Conservation (phyloP, 2,113 vertebrate species). For the Bolborhynchus lineola region DNA sequence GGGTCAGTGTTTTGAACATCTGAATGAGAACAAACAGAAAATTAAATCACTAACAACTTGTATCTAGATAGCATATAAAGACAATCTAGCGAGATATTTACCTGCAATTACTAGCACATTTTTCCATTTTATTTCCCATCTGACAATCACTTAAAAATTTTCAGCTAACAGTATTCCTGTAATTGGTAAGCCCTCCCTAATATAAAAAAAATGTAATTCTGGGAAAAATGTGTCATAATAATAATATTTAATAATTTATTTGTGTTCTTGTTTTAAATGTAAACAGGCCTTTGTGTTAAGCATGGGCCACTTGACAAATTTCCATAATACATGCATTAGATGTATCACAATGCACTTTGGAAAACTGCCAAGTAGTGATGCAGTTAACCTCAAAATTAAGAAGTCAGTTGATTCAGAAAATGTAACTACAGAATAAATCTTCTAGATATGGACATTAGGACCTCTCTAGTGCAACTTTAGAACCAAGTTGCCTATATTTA, state of each 20-base stretch:
- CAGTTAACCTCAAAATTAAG: neutral
- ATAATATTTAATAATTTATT: neutral
- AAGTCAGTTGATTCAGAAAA: neutral
- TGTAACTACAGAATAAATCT: neutral
- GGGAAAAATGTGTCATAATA: neutral
- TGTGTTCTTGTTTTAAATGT: neutral
- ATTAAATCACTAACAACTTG: neutral
- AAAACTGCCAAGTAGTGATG: neutral
- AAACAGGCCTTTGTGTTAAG: neutral
- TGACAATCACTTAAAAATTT: neutral
- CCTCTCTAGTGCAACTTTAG: neutral
- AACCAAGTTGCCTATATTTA: neutral
- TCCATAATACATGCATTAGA: neutral
- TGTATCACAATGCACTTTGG: neutral
- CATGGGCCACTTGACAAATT: neutral
- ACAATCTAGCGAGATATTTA: neutral
- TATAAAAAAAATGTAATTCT: neutral
- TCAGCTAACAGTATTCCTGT: neutral
- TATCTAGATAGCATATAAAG: neutral
- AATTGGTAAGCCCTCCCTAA: neutral
- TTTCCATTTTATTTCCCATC: neutral
- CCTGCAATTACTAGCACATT: neutral
- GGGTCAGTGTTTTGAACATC: neutral
- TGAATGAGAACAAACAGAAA: neutral
- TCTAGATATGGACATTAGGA: neutral